A percentile compares a stretch with the other conserved stretches of the same genome.
Conservation (phyloP, 1,140 invertebrate genomes). For the Aphelenchoides fujianensis region DNA sequence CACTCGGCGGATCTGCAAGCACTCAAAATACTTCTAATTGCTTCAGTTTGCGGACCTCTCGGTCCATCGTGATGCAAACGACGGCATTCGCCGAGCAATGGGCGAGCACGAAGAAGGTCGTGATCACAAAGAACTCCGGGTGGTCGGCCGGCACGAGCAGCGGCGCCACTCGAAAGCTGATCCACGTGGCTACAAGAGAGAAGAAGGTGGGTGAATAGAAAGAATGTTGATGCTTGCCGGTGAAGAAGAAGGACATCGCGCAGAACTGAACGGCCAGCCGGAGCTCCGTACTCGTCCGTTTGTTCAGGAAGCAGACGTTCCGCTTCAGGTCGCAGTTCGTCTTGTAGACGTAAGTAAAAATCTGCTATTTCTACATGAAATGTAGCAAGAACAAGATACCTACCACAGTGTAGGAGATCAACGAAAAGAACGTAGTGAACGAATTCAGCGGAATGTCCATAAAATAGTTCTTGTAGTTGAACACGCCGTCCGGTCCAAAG, state of each 20-base stretch:
- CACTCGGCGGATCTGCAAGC: neutral
- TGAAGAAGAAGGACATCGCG: neutral
- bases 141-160: neutral
- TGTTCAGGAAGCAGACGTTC: neutral
- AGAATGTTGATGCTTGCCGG: neutral
- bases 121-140: neutral
- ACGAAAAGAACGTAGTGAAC: neutral
- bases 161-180: neutral
- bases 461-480: neutral
- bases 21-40: neutral
- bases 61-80: neutral
- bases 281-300: neutral
- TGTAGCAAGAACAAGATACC: too few species aligned
- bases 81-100: neutral
- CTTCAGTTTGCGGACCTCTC: neutral
- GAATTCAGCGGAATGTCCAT: neutral
- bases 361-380: too few species aligned
- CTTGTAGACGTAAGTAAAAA: neutral
- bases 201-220: neutral
- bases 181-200: neutral
- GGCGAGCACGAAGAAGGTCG: neutral
- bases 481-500: neutral
- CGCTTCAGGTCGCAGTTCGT: neutral
- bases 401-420: neutral
- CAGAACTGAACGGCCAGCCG: neutral